Evolutionary conservation across 2,797 vertebrate species (phyloP), one percentile per base, ranked within the genome.

Genomic region (Chanos chanos): DNA sequence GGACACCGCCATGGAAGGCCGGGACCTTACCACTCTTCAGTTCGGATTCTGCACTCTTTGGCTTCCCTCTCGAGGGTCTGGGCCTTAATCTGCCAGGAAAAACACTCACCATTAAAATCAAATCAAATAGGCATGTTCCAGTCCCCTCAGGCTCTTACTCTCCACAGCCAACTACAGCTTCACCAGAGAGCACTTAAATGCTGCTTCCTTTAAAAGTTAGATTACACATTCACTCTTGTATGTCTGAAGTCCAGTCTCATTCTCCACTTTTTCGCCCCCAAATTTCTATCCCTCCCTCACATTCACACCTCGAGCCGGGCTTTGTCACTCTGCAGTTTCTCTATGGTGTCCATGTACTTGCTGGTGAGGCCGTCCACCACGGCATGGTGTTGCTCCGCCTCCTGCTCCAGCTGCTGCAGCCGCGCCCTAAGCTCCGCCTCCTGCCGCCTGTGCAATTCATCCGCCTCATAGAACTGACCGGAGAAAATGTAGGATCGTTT

Each of bases 51-150:
- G 83, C 95, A 97, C 37, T 98, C 95, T 82, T 96, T 96, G 39
- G 92, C 86, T 83, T 99, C 97, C 73, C 91, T 92, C 79, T 98
- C 96, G 82, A 98, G 83, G 33, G 89, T 90, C 81, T 97, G 94
- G 76, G 90, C 84, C 86, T 94, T 97, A 63, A 98, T 84, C 96
- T 99, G 70, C 18, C 31, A 80, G 16, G 49, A 3, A 16, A 67
- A 13, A 56, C 3, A 65, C 7, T 37, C 1, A 33, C 24, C 3
- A 27, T 31, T 1, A 1, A 10, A 27, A 9, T 63, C 18, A 49
- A 1, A 33, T 19, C 15, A 18, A n/a, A n/a, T n/a, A n/a, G n/a
- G n/a, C n/a, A n/a, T n/a, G n/a, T n/a, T n/a, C n/a, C n/a, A n/a
- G n/a, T n/a, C n/a, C n/a, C n/a, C n/a, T 30, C 2, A 34, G n/a